A percentile compares a stretch with the other conserved stretches of the same genome.
These are phyloP conservation scores for Megastigmus dorsalis DNA, from an alignment of 2,888 invertebrate species.

Conservation along the genomic window DNA sequence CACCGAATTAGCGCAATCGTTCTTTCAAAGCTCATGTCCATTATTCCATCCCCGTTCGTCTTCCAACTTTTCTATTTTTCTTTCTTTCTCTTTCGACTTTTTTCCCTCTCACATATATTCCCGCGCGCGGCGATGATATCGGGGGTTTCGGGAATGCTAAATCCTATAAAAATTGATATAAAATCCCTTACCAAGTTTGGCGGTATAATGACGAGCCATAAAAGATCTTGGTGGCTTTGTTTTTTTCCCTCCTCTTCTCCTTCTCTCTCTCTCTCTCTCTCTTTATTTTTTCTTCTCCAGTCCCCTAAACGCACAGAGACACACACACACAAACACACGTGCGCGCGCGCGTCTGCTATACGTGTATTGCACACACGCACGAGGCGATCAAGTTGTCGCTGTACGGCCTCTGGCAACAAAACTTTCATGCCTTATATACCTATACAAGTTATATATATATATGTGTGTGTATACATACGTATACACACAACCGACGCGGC, in stretches of 20 bases:
- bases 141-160: constrained; percentile 24
- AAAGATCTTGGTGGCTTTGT: constrained; percentile 32
- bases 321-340: not conserved
- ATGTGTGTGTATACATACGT: too few species aligned
- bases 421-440: constrained; percentile 35
- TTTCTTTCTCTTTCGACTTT: not conserved
- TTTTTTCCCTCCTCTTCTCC: not conserved
- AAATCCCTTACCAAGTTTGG: constrained; percentile 42
- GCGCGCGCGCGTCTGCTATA: too few species aligned
- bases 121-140: constrained; percentile 2
- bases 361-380: too few species aligned
- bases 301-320: not conserved
- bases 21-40: too few species aligned
- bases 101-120: not conserved
- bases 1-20: too few species aligned
- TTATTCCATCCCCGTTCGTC: too few species aligned
- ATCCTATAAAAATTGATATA: constrained; percentile 51
- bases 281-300: not conserved
- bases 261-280: not conserved
- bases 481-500: not conserved
- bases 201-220: constrained; percentile 45
- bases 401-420: constrained; percentile 23
- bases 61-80: too few species aligned
- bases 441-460: constrained; percentile 23
- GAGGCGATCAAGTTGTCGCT: constrained; percentile 27